phyloP scores from a whole-genome alignment of 2,888 invertebrate species.

The Netelia virgata region DNA sequence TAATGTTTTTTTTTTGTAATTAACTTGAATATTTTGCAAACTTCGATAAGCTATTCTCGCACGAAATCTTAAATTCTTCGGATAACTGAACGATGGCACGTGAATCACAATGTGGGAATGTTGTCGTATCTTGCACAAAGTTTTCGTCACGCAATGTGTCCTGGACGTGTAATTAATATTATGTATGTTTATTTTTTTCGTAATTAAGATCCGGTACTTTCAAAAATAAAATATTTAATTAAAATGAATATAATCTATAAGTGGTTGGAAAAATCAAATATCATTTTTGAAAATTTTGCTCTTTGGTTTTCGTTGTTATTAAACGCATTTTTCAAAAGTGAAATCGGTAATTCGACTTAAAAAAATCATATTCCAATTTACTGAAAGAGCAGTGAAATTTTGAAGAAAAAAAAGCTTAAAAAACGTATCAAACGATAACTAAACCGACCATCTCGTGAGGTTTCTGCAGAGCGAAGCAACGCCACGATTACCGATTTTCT shows the following conservation, averaged over 20 bases:
- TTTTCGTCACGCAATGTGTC: conserved; percentile 71
- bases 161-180: conserved; percentile 38
- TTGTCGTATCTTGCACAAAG: conserved; percentile 58
- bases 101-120: conserved; percentile 71
- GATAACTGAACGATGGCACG: conserved; percentile 71
- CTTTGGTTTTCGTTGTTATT: too few species aligned
- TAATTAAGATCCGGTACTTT: neutral
- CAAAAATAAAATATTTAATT: too few species aligned
- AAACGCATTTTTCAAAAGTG: too few species aligned
- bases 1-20: neutral
- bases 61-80: conserved; percentile 63
- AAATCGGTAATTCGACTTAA: too few species aligned
- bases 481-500: conserved; percentile 61
- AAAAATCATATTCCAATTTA: too few species aligned
- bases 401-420: neutral
- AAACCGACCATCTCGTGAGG: conserved; percentile 70
- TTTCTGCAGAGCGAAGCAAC: conserved; percentile 69
- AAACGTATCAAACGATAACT: neutral
- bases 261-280: too few species aligned
- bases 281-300: too few species aligned
- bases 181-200: neutral
- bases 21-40: conserved; percentile 72
- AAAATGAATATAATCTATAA: too few species aligned
- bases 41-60: conserved; percentile 54
- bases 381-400: neutral